Percentiles rank a stretch among this genome's conserved stretches.
Evolutionary conservation across 1,140 invertebrate species (phyloP).

Genomic region (Nasonia vitripennis): DNA sequence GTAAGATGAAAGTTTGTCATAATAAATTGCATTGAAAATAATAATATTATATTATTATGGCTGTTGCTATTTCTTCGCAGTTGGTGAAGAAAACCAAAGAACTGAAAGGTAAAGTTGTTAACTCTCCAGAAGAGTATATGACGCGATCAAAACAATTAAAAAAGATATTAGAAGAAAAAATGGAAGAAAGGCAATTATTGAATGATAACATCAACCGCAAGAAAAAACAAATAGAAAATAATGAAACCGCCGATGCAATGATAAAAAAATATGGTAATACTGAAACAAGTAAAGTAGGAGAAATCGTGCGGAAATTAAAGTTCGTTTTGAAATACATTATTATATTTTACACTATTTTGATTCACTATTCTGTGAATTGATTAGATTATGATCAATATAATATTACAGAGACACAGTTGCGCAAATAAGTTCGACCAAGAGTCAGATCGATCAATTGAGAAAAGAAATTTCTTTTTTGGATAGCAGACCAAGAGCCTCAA

Average conservation of each 20-base stretch:
- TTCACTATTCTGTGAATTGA: not conserved
- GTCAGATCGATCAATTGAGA: not conserved
- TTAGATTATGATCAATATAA: not conserved
- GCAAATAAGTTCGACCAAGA: not conserved
- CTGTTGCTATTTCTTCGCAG: not conserved
- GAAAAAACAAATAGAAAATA: slow-evolving; percentile 3
- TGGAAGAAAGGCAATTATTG: slow-evolving; percentile 2
- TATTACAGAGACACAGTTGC: not conserved
- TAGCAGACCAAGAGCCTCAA: not conserved
- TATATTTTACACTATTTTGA: not conserved
- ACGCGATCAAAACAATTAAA: not conserved
- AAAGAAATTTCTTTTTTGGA: not conserved
- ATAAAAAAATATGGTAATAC: not conserved
- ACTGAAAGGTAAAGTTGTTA: slow-evolving; percentile 7
- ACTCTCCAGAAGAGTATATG: slow-evolving; percentile 10
- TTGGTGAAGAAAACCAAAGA: not conserved
- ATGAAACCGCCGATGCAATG: not conserved
- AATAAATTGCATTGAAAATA: not conserved
- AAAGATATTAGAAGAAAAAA: slow-evolving; percentile 1
- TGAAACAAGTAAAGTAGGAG: not conserved
- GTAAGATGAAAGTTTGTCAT: slow-evolving; percentile 1
- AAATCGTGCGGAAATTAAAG: not conserved
- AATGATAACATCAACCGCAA: not conserved
- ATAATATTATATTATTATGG: not conserved
- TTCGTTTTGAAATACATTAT: not conserved